Conservation (phyloP, 1,140 invertebrate species). For the Philotrypesis tridentata region DNA sequence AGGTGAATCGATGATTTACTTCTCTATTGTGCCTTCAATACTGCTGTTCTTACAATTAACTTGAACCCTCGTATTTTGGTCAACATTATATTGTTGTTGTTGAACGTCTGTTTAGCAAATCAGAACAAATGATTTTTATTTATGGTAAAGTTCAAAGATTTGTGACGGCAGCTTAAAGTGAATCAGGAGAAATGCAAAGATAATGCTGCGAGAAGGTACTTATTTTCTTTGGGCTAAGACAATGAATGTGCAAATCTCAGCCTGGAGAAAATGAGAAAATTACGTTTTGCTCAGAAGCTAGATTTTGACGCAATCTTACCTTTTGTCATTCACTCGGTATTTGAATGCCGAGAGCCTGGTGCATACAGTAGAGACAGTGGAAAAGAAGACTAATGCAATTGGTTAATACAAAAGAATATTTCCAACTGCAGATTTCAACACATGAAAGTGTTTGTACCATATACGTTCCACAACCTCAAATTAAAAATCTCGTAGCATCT, state of each 20-base stretch:
- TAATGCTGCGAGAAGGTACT: background rate
- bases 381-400: too few species aligned
- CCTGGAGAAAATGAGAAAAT: background rate
- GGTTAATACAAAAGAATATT: too few species aligned
- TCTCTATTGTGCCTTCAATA: background rate
- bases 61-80: background rate
- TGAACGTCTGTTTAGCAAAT: background rate
- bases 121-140: too few species aligned
- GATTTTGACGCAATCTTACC: background rate
- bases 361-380: background rate
- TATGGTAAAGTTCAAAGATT: background rate
- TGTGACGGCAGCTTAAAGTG: background rate
- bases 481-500: too few species aligned
- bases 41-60: background rate
- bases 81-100: too few species aligned
- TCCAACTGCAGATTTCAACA: too few species aligned
- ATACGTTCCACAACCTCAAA: too few species aligned
- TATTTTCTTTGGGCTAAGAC: background rate
- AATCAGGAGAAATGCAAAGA: background rate
- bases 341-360: background rate
- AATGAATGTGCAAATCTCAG: background rate
- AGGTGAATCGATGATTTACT: background rate
- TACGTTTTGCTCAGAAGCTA: background rate
- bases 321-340: background rate
- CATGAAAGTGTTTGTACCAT: too few species aligned